A percentile compares a stretch with the other conserved stretches of the same genome.
Conservation (phyloP, 2,113 vertebrate species). For the Mustela nigripes region DNA sequence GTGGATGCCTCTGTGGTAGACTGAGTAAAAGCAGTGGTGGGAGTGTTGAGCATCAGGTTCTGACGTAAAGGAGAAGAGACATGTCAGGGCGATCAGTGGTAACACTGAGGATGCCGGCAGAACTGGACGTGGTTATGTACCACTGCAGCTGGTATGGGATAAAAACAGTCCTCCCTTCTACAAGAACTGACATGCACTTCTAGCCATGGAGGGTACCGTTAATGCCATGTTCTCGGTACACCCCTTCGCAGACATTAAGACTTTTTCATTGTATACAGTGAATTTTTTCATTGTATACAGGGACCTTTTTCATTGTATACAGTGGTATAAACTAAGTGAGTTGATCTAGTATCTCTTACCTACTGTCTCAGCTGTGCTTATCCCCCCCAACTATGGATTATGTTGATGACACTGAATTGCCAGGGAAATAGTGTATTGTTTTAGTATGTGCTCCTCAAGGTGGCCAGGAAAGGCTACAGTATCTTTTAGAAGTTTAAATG, state of each 20-base stretch:
- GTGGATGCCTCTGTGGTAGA: not conserved
- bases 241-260: not conserved
- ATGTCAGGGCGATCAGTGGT: not conserved
- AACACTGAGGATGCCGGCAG: not conserved
- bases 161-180: not conserved
- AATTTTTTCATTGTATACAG: not conserved
- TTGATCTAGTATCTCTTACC: not conserved
- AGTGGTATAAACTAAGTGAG: not conserved
- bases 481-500: constrained; percentile 58
- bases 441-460: constrained; percentile 4
- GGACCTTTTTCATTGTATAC: not conserved
- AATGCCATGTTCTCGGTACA: not conserved
- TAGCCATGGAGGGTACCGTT: not conserved
- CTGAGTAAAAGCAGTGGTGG: not conserved
- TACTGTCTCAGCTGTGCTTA: not conserved
- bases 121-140: not conserved
- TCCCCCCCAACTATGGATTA: not conserved
- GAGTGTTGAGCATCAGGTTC: not conserved
- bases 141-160: not conserved
- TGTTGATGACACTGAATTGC: not conserved
- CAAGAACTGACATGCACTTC: not conserved
- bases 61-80: not conserved
- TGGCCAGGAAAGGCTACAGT: not conserved
- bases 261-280: not conserved
- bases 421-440: not conserved